phyloP scores from a whole-genome alignment of 2,797 vertebrate genomes.

The Hephaestus fuliginosus region DNA sequence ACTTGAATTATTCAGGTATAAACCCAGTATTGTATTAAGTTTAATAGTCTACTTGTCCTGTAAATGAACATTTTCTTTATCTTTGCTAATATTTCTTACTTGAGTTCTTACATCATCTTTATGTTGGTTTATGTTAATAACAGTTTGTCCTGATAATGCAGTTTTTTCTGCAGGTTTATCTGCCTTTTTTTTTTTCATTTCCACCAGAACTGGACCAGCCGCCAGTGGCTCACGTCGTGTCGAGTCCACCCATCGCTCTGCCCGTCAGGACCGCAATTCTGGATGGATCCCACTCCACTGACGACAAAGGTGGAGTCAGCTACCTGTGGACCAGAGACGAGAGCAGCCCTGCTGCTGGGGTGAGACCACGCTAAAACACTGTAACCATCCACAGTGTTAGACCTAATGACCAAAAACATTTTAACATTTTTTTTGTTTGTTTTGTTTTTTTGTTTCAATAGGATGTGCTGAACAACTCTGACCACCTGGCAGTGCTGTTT shows the following conservation, averaged over 20 bases:
- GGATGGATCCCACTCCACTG: conserved; percentile 93
- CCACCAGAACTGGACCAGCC: conserved; percentile 92
- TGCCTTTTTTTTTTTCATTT: neutral
- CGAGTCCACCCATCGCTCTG: conserved; percentile 88
- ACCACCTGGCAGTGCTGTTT: conserved; percentile 94
- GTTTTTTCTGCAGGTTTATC: neutral
- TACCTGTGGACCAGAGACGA: conserved; percentile 95
- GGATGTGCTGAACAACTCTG: conserved; percentile 96
- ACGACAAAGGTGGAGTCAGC: conserved; percentile 93
- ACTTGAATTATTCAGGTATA: neutral
- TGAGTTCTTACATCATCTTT: neutral
- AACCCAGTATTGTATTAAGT: neutral
- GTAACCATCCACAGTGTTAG: neutral
- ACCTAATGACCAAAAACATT: neutral
- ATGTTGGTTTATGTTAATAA: neutral
- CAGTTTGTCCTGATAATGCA: neutral
- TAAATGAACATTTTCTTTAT: neutral
- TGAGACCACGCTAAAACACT: conserved; percentile 72
- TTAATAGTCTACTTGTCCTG: no score
- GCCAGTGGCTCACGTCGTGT: conserved; percentile 89
- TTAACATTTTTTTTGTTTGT: neutral
- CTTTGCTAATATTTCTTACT: neutral
- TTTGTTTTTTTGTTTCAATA: conserved; percentile 58
- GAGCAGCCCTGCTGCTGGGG: conserved; percentile 95
- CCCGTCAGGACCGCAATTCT: conserved; percentile 89